phyloP scores from a whole-genome alignment of 2,113 vertebrate genomes.

The Recurvirostra avosetta region DNA sequence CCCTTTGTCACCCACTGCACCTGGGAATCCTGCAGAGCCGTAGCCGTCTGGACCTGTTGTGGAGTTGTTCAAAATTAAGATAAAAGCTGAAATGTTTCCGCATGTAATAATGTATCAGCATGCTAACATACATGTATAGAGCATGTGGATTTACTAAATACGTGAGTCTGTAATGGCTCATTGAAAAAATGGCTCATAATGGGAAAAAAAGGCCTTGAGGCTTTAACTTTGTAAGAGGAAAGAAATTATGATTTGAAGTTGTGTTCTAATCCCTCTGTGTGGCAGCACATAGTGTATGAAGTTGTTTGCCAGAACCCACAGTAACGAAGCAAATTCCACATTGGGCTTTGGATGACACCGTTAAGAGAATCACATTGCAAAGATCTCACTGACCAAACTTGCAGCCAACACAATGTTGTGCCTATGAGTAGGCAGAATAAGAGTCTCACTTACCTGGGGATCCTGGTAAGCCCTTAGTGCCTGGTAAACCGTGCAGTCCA shows the following conservation, averaged over 20 bases:
- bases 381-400: neutral
- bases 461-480: slow-evolving; percentile 83
- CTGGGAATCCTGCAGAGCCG: slow-evolving; percentile 80
- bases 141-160: neutral
- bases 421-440: neutral
- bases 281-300: neutral
- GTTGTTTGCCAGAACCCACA: neutral
- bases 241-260: neutral
- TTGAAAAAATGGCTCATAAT: neutral
- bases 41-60: slow-evolving; percentile 76
- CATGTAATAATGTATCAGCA: neutral
- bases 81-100: neutral
- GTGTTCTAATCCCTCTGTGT: neutral
- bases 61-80: neutral
- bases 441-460: slow-evolving; percentile 78
- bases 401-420: neutral
- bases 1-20: slow-evolving; percentile 81
- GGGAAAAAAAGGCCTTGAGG: neutral
- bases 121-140: neutral
- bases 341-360: neutral
- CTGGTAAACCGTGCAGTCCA: slow-evolving; percentile 80
- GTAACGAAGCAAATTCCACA: neutral
- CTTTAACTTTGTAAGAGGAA: neutral
- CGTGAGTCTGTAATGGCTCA: neutral
- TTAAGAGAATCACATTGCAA: neutral